phyloP scores from a whole-genome alignment of 2,888 invertebrate genomes.

The Hedychridium roseum region DNA sequence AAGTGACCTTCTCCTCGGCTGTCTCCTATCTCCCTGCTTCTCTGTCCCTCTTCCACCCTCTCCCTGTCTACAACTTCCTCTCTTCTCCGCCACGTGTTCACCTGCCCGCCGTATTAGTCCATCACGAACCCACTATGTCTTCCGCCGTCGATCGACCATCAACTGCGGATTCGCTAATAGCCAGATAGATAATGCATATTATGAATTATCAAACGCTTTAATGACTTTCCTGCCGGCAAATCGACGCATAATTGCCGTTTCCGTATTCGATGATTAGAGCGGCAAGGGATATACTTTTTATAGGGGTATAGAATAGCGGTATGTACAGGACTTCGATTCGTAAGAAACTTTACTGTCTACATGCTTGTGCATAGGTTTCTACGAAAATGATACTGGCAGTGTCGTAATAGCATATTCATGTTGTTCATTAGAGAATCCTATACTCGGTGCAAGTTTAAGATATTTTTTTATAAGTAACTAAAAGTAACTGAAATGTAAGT shows the following conservation, averaged over 20 bases:
- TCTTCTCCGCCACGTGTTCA: conserved; percentile 6
- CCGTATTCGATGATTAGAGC: too few relatives aligned
- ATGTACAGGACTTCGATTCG: neutral
- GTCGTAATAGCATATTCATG: neutral
- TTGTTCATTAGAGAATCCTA: neutral
- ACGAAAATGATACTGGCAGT: neutral
- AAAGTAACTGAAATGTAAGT: neutral
- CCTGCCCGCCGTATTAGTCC: conserved; percentile 10
- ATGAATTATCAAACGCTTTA: conserved; percentile 39
- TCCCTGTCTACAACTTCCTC: neutral
- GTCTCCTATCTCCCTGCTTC: conserved; percentile 17
- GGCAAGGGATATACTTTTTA: too few relatives aligned
- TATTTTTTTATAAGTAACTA: neutral
- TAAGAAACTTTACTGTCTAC: neutral
- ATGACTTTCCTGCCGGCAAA: too few relatives aligned
- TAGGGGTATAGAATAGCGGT: neutral
- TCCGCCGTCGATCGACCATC: conserved; percentile 7
- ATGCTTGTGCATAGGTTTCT: neutral
- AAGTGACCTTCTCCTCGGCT: conserved; percentile 40
- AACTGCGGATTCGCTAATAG: conserved; percentile 17
- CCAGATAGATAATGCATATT: conserved; percentile 24
- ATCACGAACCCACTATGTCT: conserved; percentile 12
- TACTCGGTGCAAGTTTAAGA: neutral
- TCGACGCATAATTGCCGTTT: too few relatives aligned
- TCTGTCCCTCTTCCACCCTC: conserved; percentile 14